Evolutionary conservation across 2,888 invertebrate species (phyloP), one percentile per base, ranked within the genome.

Genomic region (Drosophila mulleri): DNA sequence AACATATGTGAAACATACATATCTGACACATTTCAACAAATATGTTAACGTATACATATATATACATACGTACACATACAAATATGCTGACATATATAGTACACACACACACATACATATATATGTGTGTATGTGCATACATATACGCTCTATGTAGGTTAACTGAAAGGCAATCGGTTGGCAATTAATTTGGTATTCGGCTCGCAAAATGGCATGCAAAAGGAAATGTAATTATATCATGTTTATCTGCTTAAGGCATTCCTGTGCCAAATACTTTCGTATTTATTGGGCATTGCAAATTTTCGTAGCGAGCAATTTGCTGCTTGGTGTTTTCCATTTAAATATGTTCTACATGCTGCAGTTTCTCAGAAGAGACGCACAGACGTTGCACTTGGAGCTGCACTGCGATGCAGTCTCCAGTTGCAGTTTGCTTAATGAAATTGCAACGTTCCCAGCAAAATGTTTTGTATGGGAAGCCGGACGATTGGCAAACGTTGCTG

Each of bases 371-470:
- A 72, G n/a, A 16, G 37, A 37, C 16, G 37, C 32, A 32, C 11
- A 7, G 37, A 39, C 18, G 56, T 23, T 23, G 20, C n/a, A 39
- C 5, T 9, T 16, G 39, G 35, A 35, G 60, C 42, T n/a, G 20
- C 9, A 29, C 37, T 45, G 53, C 65, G 53, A 67, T 58, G 23
- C 26, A 23, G 57, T 23, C 42, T 52, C 35, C 58, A 53, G 45
- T 50, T 20, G 63, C 54, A 48, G 37, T 72, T 71, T 69, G 81
- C 81, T 88, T 86, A 83, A 88, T 85, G 87, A 83, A 85, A 86
- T 78, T 57, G 84, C 84, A 70, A 67, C 78, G 59, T 85, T 85
- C 84, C 87, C 83, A 81, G 74, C 78, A 56, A 50, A 12, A 20
- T 20, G 5, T 65, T 69, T 73, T 67, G 77, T 71, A 80, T 88